Percentiles rank a stretch among this genome's conserved stretches.
These are phyloP conservation scores for Diprion similis DNA, from an alignment of 1,140 invertebrate species.

Conservation along the genomic window DNA sequence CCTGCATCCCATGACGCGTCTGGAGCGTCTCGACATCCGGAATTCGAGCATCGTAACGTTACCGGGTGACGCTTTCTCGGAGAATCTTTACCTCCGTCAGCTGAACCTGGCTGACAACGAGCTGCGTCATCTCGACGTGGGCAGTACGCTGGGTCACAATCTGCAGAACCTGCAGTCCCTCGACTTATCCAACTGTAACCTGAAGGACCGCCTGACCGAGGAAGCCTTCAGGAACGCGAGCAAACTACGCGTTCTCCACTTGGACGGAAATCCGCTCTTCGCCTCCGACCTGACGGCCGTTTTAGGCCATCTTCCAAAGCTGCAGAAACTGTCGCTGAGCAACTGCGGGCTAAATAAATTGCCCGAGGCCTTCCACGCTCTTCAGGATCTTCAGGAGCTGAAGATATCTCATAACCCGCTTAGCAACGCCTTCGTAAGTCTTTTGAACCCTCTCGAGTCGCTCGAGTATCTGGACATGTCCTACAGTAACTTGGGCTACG, in stretches of 20 bases:
- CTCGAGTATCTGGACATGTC: conserved; percentile 77
- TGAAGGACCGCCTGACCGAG: conserved; percentile 71
- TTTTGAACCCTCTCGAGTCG: conserved; percentile 71
- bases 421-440: conserved; percentile 71
- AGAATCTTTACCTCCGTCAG: conserved; percentile 70
- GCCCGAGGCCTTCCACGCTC: conserved; percentile 71
- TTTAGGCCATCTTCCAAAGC: conserved; percentile 69
- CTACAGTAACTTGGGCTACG: conserved; percentile 72
- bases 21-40: conserved; percentile 71
- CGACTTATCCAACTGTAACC: conserved; percentile 73
- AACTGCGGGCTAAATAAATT: conserved; percentile 70
- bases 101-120: conserved; percentile 73
- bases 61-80: conserved; percentile 71
- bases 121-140: conserved; percentile 69
- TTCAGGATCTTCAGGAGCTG: conserved; percentile 70
- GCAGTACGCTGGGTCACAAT: conserved; percentile 70
- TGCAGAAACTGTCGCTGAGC: conserved; percentile 72
- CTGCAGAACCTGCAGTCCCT: conserved; percentile 71
- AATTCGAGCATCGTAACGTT: conserved; percentile 68
- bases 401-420: conserved; percentile 76
- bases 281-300: conserved; percentile 71
- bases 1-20: conserved; percentile 64
- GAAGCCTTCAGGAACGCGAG: conserved; percentile 74
- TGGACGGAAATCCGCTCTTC: conserved; percentile 74
- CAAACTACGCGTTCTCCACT: conserved; percentile 69